These are phyloP conservation scores for Chalcis sispes DNA, from an alignment of 2,888 invertebrate genomes.

Conservation along the genomic window DNA sequence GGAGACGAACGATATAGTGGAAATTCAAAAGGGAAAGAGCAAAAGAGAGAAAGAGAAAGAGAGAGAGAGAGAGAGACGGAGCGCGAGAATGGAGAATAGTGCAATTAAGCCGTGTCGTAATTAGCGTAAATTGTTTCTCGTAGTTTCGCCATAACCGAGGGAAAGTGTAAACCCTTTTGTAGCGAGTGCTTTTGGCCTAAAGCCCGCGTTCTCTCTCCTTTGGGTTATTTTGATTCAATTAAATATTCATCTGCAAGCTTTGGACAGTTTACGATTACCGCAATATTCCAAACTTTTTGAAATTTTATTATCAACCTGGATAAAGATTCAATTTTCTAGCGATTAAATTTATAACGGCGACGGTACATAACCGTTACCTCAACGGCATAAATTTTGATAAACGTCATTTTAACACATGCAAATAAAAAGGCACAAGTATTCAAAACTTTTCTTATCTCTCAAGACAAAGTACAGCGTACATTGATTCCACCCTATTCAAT, in stretches of 20 bases:
- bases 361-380: too few species aligned
- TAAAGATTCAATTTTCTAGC: too few species aligned
- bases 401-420: constrained; percentile 18
- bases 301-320: not conserved
- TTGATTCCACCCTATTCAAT: constrained; percentile 57
- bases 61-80: constrained; percentile 11
- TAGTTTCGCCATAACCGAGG: constrained; percentile 50
- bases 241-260: constrained; percentile 32
- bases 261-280: constrained; percentile 21
- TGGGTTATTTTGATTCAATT: constrained; percentile 22
- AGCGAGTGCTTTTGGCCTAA: constrained; percentile 7
- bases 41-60: constrained; percentile 46
- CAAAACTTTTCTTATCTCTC: constrained; percentile 43
- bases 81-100: constrained; percentile 53
- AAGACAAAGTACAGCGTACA: constrained; percentile 34
- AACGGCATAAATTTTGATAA: too few species aligned
- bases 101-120: constrained; percentile 73
- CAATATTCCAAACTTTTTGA: not conserved
- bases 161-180: not conserved
- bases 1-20: constrained; percentile 46
- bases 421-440: constrained; percentile 5
- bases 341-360: too few species aligned
- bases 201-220: constrained; percentile 13
- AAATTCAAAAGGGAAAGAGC: constrained; percentile 57
- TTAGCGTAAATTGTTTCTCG: constrained; percentile 74